phyloP scores from a whole-genome alignment of 2,113 vertebrate species.

The Stigmatopora argus region DNA sequence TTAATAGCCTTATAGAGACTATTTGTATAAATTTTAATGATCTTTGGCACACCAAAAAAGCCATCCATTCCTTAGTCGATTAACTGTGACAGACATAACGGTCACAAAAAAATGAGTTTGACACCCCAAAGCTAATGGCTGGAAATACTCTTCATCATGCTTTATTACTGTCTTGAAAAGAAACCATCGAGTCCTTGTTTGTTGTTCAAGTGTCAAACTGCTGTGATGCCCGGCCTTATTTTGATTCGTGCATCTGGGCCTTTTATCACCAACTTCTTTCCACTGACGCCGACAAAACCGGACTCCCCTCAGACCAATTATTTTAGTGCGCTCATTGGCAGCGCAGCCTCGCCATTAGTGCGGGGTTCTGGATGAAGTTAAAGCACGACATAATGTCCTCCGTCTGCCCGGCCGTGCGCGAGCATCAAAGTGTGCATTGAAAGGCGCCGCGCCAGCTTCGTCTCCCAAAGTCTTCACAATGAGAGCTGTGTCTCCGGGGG shows the following conservation, averaged over 20 bases:
- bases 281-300: constrained; percentile 52
- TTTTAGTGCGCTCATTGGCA: constrained; percentile 54
- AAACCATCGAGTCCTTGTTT: constrained; percentile 14
- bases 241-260: constrained; percentile 42
- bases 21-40: no score
- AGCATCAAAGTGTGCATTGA: constrained; percentile 9
- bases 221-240: constrained; percentile 34
- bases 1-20: no score
- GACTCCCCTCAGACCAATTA: constrained; percentile 66
- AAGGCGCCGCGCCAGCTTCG: background rate
- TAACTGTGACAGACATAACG: no score
- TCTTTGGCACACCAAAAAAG: no score
- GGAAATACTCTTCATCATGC: background rate
- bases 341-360: constrained; percentile 28
- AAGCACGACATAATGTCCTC: constrained; percentile 31
- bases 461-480: constrained; percentile 27
- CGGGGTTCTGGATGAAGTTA: constrained; percentile 33
- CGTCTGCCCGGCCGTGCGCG: constrained; percentile 4
- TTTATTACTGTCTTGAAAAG: constrained; percentile 12
- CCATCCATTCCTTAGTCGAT: no score
- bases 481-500: constrained; percentile 34
- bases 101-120: background rate
- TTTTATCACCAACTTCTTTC: constrained; percentile 55
- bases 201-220: constrained; percentile 36
- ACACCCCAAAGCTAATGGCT: background rate